Evolutionary conservation across 2,797 vertebrate species (phyloP).

Genomic region (Danio albolineatus): DNA sequence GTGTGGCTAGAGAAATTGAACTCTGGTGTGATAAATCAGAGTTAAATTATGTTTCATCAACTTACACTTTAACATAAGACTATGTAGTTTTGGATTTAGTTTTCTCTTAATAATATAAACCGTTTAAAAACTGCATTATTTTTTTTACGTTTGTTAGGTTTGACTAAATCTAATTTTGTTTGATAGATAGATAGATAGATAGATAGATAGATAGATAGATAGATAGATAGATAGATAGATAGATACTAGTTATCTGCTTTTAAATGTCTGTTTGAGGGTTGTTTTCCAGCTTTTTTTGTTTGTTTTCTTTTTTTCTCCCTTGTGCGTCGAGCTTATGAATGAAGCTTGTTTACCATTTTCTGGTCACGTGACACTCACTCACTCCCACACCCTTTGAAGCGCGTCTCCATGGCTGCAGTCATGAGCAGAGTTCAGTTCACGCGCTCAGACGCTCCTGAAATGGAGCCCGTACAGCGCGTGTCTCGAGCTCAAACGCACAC

Average conservation of each 20-base stretch:
- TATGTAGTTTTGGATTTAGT: too few relatives aligned
- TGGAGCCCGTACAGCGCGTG: conserved; percentile 62
- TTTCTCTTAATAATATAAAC: too few relatives aligned
- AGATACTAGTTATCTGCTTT: background rate
- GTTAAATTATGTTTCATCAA: too few relatives aligned
- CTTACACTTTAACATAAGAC: too few relatives aligned
- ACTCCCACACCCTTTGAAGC: conserved; percentile 74
- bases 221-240: too few relatives aligned
- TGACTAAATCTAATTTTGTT: too few relatives aligned
- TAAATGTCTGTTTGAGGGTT: background rate
- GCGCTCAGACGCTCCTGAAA: conserved; percentile 71
- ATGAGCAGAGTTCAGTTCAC: conserved; percentile 65
- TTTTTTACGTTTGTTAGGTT: too few relatives aligned
- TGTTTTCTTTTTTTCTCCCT: background rate
- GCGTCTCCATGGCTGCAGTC: conserved; percentile 78
- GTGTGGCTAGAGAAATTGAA: too few relatives aligned
- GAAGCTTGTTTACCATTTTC: conserved; percentile 81
- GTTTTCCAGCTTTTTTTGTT: background rate
- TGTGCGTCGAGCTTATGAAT: conserved; percentile 76
- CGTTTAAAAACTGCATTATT: too few relatives aligned
- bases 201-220: too few relatives aligned
- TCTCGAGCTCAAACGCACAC: conserved; percentile 57
- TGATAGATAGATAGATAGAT: too few relatives aligned
- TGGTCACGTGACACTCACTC: conserved; percentile 79
- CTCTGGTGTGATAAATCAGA: too few relatives aligned